Evolutionary conservation across 2,888 invertebrate species (phyloP), one percentile per base, ranked within the genome.

Genomic region (Julus scanicus): DNA sequence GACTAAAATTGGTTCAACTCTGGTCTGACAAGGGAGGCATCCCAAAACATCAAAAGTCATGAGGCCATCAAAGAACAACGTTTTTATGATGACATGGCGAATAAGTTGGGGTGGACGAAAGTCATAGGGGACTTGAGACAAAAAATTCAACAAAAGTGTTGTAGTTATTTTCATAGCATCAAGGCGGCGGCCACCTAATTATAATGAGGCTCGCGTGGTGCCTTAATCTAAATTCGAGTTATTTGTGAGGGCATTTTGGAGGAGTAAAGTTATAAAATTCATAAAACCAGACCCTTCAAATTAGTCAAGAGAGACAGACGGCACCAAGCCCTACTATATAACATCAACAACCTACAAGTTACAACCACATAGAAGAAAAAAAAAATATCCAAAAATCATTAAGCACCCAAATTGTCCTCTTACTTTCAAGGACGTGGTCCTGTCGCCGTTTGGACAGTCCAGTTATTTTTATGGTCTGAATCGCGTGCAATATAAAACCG

Each of bases 211-310:
- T 80, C 80, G 37, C 37, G 37, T 80, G 37, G 80, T 37, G 80
- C 80, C 80, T 39, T 39, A 80, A 44, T 44, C 44, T 80, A 80
- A 80, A 80, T 80, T 2, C 29, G 9, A 80, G 80, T 80, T 80
- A 80, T 80, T 80, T 80, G 80, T 29, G 80, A 80, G 80, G 80
- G 37, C 37, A 80, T 80, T 80, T 80, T 13, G 37, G 37, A 13
- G 80, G 80, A 80, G 80, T 80, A 63, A 53, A 63, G 80, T 80
- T 80, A 37, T 80, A 80, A 80, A 80, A 80, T 80, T 80, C 37
- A 80, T 80, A 80, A 80, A 80, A 80, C 80, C 29, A 80, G 80
- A 29, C 80, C 80, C 71, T 37, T 29, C 44, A 80, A 80, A 80
- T 80, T 80, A 80, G 80, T 37, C 15, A 3, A 11, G 37, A 13